These are phyloP conservation scores for Conus betulinus DNA, from an alignment of 1,140 invertebrate species.

Conservation along the genomic window DNA sequence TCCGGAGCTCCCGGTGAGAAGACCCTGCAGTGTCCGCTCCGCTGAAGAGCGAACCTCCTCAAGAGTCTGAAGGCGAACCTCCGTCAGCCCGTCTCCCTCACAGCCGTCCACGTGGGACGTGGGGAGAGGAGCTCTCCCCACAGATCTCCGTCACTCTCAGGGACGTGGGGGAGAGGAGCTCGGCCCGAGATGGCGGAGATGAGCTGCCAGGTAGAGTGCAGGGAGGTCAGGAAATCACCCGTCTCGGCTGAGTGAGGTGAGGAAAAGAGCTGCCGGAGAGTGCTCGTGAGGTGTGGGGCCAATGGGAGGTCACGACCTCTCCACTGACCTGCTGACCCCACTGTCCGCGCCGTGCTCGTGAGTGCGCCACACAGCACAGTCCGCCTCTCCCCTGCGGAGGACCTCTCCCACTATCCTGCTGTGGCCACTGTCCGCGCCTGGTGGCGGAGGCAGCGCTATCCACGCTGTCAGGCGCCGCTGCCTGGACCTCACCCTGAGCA, in stretches of 20 bases:
- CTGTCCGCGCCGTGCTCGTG: no score
- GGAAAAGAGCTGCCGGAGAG: slow-evolving; percentile 41
- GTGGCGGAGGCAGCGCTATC: neutral
- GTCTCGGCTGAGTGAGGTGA: slow-evolving; percentile 16
- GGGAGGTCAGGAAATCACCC: slow-evolving; percentile 33
- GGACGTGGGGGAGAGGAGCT: neutral
- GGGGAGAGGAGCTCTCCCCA: neutral
- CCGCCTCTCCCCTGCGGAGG: neutral
- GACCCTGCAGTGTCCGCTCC: neutral
- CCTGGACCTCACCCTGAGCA: no score
- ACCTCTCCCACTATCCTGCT: neutral
- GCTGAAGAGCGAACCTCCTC: neutral
- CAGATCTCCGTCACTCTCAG: neutral
- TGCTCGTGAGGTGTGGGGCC: slow-evolving; percentile 68
- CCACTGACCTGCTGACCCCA: no score
- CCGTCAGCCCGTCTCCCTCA: neutral
- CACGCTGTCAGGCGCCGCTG: no score
- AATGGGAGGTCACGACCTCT: slow-evolving; percentile 72
- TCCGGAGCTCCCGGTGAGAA: slow-evolving; percentile 8
- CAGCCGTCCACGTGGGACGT: neutral
- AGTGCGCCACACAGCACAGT: neutral
- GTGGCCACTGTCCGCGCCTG: neutral
- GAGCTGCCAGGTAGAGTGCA: slow-evolving; percentile 23
- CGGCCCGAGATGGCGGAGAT: slow-evolving; percentile 32
- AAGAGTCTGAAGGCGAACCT: slow-evolving; percentile 28